Percentiles rank a stretch among this genome's conserved stretches.
Conservation (phyloP, 1,140 invertebrate genomes). For the Centruroides vittatus region DNA sequence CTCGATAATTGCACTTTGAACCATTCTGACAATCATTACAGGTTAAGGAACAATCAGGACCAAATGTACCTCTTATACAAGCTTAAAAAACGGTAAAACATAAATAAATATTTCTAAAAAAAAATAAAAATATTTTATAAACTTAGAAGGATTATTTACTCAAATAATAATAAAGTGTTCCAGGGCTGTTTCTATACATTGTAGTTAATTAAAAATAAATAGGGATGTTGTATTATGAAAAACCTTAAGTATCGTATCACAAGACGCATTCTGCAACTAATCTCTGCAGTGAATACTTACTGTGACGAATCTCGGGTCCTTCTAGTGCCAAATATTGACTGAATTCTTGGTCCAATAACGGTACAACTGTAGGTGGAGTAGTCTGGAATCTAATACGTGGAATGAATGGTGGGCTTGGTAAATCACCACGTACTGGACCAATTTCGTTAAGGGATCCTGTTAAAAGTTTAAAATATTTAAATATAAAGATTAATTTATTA, state of each 20-base stretch:
- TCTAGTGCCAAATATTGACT: conserved; percentile 21
- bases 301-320: conserved; percentile 16
- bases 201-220: no score
- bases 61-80: conserved; percentile 57
- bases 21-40: conserved; percentile 47
- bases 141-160: neutral
- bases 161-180: neutral
- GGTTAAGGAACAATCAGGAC: conserved; percentile 41
- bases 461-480: no score
- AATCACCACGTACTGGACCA: no score
- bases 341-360: conserved; percentile 15
- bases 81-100: conserved; percentile 36
- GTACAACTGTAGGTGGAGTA: conserved; percentile 23
- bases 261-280: no score
- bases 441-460: no score
- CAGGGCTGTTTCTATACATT: no score
- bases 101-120: neutral
- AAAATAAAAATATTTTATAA: no score
- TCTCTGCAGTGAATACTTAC: conserved; percentile 2
- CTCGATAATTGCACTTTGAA: conserved; percentile 56
- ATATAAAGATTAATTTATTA: neutral
- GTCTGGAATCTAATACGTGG: conserved; percentile 23
- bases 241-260: no score
- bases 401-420: no score
- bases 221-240: no score